phyloP scores from a whole-genome alignment of 2,797 vertebrate genomes.

The Pipistrellus pygmaeus region DNA sequence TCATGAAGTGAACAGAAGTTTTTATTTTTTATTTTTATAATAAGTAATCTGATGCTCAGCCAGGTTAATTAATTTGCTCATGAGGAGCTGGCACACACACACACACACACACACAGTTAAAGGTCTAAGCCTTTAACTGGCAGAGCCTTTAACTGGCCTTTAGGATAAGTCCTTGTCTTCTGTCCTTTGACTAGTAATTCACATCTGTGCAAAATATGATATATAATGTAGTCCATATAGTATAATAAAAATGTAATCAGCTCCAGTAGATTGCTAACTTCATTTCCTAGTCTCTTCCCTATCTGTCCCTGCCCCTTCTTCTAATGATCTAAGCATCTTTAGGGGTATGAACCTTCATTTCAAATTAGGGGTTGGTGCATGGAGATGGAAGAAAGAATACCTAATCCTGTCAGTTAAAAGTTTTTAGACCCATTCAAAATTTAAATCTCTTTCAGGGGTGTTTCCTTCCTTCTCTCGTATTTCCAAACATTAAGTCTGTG shows the following conservation, averaged over 20 bases:
- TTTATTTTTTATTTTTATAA: background rate
- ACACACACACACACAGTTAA: background rate
- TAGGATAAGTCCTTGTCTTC: background rate
- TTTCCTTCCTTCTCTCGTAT: background rate
- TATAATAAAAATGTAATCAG: background rate
- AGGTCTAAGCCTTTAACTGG: background rate
- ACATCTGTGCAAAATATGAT: background rate
- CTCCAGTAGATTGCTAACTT: background rate
- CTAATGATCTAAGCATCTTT: background rate
- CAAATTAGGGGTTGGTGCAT: background rate
- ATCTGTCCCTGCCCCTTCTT: background rate
- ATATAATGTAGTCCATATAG: background rate
- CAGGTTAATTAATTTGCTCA: constrained; percentile 31
- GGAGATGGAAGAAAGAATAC: background rate
- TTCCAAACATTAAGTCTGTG: background rate
- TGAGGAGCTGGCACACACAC: background rate
- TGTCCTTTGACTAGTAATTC: background rate
- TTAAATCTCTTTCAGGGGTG: background rate
- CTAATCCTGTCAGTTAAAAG: background rate
- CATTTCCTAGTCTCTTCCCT: background rate
- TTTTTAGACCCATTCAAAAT: background rate
- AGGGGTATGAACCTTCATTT: background rate
- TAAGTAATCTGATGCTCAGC: background rate
- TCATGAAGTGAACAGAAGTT: background rate
- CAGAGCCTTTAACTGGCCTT: background rate